These are phyloP conservation scores for Adelognathus sp. DNA, from an alignment of 2,888 invertebrate genomes.

Conservation along the genomic window DNA sequence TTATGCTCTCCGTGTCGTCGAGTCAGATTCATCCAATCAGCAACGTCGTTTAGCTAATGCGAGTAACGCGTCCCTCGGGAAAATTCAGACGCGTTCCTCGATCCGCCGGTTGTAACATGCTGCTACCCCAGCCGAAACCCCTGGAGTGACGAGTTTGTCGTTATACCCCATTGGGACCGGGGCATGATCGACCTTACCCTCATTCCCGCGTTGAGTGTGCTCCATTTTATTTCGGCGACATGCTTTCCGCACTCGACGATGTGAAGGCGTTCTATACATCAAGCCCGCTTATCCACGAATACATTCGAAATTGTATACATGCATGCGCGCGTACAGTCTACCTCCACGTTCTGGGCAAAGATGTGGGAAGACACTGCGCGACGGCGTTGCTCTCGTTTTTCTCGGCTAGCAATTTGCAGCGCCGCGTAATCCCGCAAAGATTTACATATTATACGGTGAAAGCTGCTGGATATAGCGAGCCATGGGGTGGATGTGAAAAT, in stretches of 20 bases:
- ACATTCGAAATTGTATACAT: neutral
- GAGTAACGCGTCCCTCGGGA: constrained; percentile 70
- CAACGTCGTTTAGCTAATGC: constrained; percentile 72
- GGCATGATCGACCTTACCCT: constrained; percentile 20
- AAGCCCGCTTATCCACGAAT: neutral
- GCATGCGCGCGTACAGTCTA: neutral
- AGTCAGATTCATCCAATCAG: constrained; percentile 66
- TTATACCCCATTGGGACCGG: constrained; percentile 19
- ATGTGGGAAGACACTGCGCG: constrained; percentile 10
- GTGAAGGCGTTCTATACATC: neutral
- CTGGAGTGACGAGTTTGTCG: constrained; percentile 21
- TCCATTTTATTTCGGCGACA: constrained; percentile 39
- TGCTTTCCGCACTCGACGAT: constrained; percentile 4
- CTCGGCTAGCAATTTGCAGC: constrained; percentile 70
- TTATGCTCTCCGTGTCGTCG: constrained; percentile 10
- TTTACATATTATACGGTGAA: constrained; percentile 72
- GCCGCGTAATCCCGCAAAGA: constrained; percentile 67
- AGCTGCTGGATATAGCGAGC: neutral
- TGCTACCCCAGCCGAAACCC: neutral
- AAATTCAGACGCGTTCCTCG: constrained; percentile 60
- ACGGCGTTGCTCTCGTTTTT: constrained; percentile 23
- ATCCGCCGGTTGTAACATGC: too few relatives aligned
- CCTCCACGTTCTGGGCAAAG: neutral
- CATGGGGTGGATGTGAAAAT: constrained; percentile 11
- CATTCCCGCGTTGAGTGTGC: constrained; percentile 13